Evolutionary conservation across 2,888 invertebrate species (phyloP).

Genomic region (Pasiphila rectangulata): DNA sequence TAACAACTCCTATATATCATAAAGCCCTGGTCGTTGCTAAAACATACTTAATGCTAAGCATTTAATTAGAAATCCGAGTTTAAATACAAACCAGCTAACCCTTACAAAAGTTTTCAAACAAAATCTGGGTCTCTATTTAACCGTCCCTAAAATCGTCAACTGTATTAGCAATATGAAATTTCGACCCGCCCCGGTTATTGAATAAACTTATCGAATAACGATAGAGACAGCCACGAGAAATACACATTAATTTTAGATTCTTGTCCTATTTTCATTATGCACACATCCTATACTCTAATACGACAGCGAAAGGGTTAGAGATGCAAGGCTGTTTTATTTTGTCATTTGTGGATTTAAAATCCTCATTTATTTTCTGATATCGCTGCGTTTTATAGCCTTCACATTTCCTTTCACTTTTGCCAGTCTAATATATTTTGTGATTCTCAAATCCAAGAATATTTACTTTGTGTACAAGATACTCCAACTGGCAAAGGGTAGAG

Average conservation of each 20-base stretch:
- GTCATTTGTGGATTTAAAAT: too few relatives aligned
- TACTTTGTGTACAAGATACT: too few relatives aligned
- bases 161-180: constrained; percentile 37
- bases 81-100: too few relatives aligned
- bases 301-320: constrained; percentile 44
- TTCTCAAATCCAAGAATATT: too few relatives aligned
- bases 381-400: too few relatives aligned
- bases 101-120: constrained; percentile 15
- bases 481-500: too few relatives aligned
- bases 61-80: too few relatives aligned
- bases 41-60: background rate
- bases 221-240: constrained; percentile 50
- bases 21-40: background rate
- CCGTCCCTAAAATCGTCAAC: constrained; percentile 35
- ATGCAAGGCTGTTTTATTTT: too few relatives aligned
- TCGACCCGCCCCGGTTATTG: constrained; percentile 39
- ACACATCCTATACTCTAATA: constrained; percentile 51
- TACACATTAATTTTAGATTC: constrained; percentile 61
- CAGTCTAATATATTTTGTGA: too few relatives aligned
- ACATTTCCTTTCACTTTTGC: too few relatives aligned
- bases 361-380: too few relatives aligned
- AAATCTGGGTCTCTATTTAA: constrained; percentile 28
- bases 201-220: constrained; percentile 54
- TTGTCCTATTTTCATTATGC: constrained; percentile 62
- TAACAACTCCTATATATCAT: too few relatives aligned